Base-by-base conservation (phyloP, 2,113 vertebrate species). In the Peromyscus californicus region DNA sequence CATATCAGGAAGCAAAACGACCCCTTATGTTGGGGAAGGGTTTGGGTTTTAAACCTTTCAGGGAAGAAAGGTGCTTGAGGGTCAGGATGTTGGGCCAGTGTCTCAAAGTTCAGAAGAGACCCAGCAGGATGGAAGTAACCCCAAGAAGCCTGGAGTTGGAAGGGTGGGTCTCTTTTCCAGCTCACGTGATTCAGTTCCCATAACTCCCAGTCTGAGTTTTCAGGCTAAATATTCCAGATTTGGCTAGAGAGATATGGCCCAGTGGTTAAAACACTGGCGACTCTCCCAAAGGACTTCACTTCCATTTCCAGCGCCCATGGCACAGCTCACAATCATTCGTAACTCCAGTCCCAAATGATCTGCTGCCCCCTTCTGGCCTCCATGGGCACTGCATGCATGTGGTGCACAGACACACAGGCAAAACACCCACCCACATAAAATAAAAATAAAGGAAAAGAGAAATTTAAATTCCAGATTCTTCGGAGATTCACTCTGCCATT, bases 171-270 rank as follows among this genome's bases (percentile, higher is more conserved):
- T 57, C 89, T 31, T 83, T 59, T 74, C 83, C 21, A 39, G 51
- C 29, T 75, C 65, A 17, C 24, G 33, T 33, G 6, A 24, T 82
- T 16, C 29, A 3, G 51, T 39, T 67, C 79, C n/a, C 67, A 63
- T 12, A 42, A 11, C 48, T 61, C 75, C 57, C 36, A 10, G 57
- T 82, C 90, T 82, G 48, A 57, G 15, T 80, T 93, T 97, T 69
- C 42, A 79, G 93, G 90, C 78, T 70, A 95, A 83, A 75, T 94
- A 61, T 69, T 54, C 70, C 67, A 63, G 29, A 69, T 82, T 92
- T 5, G 2, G 24, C n/a, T 84, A 26, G n/a, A 1, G 57, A 1
- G 57, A 22, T 36, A 39, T 72, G 36, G 36, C 26, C 29, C 24
- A 75, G 72, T 42, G 22, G 72, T 42, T 75, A 24, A 42, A 42